These are phyloP conservation scores for Drosophila pseudotakahashii DNA, from an alignment of 2,888 invertebrate genomes.

Conservation along the genomic window DNA sequence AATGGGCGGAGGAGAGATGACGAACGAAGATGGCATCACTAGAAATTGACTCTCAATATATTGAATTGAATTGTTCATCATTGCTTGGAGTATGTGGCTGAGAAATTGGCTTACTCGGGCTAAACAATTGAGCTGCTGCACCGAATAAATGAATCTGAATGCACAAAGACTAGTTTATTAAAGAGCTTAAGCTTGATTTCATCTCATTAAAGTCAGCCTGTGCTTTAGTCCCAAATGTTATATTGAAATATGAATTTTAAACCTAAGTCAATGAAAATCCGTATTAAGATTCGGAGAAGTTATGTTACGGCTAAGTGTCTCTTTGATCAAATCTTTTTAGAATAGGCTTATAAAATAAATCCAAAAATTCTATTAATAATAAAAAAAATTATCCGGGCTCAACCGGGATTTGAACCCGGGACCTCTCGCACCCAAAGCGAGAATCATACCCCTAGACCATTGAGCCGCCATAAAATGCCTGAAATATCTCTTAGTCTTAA, in stretches of 20 bases:
- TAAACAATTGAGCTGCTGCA: constrained; percentile 32
- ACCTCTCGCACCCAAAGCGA: constrained; percentile 88
- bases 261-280: no score
- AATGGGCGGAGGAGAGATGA: constrained; percentile 1
- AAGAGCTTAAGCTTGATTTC: not conserved
- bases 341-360: not conserved
- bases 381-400: constrained; percentile 82
- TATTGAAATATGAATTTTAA: no score
- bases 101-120: constrained; percentile 16
- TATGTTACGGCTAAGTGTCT: not conserved
- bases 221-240: no score
- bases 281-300: no score
- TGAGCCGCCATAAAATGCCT: constrained; percentile 74
- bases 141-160: not conserved
- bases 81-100: constrained; percentile 23
- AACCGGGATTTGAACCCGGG: constrained; percentile 88
- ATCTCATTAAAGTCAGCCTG: not conserved
- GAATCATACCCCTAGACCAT: constrained; percentile 87
- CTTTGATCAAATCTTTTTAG: not conserved
- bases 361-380: not conserved
- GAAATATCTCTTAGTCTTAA: not conserved
- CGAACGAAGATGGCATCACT: constrained; percentile 25
- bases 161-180: not conserved
- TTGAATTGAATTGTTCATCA: constrained; percentile 36
- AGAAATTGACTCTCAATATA: constrained; percentile 48